Evolutionary conservation across 1,140 invertebrate genomes (phyloP).

Genomic region (Littorina saxatilis): DNA sequence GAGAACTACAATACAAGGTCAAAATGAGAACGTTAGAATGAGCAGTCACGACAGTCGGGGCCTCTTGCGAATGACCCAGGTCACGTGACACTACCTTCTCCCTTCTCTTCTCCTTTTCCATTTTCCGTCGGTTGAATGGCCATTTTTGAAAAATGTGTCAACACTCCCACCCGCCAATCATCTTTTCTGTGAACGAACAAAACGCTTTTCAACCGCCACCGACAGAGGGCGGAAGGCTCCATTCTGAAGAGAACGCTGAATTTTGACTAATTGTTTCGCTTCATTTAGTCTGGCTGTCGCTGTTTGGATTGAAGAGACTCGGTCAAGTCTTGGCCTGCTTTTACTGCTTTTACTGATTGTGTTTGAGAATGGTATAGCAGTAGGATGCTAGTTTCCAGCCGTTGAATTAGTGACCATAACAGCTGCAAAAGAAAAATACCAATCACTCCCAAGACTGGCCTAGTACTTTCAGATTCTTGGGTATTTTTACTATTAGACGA

Average conservation of each 20-base stretch:
- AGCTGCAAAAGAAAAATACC: no score
- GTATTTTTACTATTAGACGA: no score
- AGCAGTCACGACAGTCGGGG: slow-evolving; percentile 10
- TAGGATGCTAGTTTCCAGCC: no score
- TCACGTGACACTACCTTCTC: not conserved
- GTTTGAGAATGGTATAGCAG: no score
- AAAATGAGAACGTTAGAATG: slow-evolving; percentile 61
- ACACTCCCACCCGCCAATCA: not conserved
- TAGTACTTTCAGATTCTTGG: no score
- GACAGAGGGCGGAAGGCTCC: not conserved
- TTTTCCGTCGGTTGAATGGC: not conserved
- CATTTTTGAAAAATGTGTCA: no score
- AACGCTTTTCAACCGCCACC: not conserved
- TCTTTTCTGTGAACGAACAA: slow-evolving; percentile 24
- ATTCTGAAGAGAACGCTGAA: not conserved
- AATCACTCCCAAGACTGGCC: no score
- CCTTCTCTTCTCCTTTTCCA: not conserved
- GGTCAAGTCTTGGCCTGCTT: no score
- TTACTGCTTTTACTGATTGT: no score
- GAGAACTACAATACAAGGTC: not conserved
- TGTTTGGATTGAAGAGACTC: no score
- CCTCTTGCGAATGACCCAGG: not conserved
- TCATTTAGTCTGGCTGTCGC: not conserved
- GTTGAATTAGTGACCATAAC: no score
- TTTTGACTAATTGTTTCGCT: not conserved